These are phyloP conservation scores for Tychaedon coryphoeus DNA, from an alignment of 2,113 vertebrate species.

Conservation along the genomic window DNA sequence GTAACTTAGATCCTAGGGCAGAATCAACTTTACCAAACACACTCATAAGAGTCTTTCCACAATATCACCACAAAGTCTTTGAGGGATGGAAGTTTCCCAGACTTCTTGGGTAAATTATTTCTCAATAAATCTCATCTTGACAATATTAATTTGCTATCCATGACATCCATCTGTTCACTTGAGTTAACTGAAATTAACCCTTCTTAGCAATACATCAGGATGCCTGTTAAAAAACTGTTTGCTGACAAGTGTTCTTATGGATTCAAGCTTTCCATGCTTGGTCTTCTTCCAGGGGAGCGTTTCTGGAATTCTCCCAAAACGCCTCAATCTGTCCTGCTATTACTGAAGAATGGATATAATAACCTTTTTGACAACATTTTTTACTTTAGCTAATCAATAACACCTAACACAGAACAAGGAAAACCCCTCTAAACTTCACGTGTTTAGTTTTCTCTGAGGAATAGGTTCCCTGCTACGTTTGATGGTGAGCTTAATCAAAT, in stretches of 20 bases:
- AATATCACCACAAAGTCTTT: neutral
- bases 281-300: neutral
- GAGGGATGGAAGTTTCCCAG: neutral
- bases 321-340: neutral
- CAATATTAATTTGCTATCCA: neutral
- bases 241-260: neutral
- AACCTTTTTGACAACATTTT: neutral
- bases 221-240: neutral
- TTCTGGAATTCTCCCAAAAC: neutral
- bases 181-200: neutral
- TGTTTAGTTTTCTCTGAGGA: neutral
- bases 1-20: neutral
- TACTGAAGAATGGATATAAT: neutral
- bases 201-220: neutral
- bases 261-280: neutral
- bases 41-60: neutral
- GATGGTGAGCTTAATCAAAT: neutral
- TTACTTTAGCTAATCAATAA: neutral
- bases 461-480: neutral
- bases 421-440: neutral
- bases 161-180: neutral
- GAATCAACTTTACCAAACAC: neutral
- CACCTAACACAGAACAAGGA: neutral
- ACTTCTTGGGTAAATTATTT: neutral
- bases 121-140: neutral